A percentile compares a stretch with the other conserved stretches of the same genome.
Evolutionary conservation across 2,113 vertebrate genomes (phyloP).

Genomic region (Amphiprion ocellaris): DNA sequence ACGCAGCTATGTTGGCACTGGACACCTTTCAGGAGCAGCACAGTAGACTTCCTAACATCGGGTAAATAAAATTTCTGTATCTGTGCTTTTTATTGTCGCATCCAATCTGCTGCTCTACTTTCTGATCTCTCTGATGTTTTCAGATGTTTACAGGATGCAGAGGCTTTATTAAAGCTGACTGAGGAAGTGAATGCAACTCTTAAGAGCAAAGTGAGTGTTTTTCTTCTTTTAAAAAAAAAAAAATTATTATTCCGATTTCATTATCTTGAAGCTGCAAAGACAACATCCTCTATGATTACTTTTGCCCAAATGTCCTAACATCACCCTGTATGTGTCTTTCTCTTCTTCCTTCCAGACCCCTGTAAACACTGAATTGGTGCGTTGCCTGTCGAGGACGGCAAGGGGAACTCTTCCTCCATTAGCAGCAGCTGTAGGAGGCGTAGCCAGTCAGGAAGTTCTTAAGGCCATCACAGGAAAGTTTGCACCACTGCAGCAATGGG

Average conservation of each 20-base stretch:
- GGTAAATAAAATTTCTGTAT: slow-evolving; percentile 82
- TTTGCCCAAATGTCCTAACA: background rate
- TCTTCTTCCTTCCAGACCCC: slow-evolving; percentile 65
- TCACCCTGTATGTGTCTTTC: background rate
- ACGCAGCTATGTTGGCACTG: slow-evolving; percentile 92
- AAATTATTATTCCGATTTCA: background rate
- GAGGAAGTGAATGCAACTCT: slow-evolving; percentile 87
- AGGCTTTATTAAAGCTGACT: slow-evolving; percentile 90
- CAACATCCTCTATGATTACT: background rate
- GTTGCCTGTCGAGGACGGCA: slow-evolving; percentile 90
- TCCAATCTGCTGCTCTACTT: background rate
- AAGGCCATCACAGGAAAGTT: slow-evolving; percentile 99
- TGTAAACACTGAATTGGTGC: slow-evolving; percentile 88
- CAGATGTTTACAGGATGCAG: slow-evolving; percentile 93
- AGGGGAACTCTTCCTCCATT: slow-evolving; percentile 91
- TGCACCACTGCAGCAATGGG: slow-evolving; percentile 97
- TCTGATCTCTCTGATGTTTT: slow-evolving; percentile 19
- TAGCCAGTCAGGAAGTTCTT: slow-evolving; percentile 96
- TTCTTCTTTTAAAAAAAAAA: background rate
- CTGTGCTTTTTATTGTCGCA: background rate
- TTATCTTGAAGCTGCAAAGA: slow-evolving; percentile 5
- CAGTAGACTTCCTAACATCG: slow-evolving; percentile 87
- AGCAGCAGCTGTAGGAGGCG: slow-evolving; percentile 92
- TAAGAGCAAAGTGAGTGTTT: slow-evolving; percentile 87
- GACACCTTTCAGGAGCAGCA: slow-evolving; percentile 92